Base-by-base conservation (phyloP, 2,888 invertebrate species). In the Calameuta pallipes region DNA sequence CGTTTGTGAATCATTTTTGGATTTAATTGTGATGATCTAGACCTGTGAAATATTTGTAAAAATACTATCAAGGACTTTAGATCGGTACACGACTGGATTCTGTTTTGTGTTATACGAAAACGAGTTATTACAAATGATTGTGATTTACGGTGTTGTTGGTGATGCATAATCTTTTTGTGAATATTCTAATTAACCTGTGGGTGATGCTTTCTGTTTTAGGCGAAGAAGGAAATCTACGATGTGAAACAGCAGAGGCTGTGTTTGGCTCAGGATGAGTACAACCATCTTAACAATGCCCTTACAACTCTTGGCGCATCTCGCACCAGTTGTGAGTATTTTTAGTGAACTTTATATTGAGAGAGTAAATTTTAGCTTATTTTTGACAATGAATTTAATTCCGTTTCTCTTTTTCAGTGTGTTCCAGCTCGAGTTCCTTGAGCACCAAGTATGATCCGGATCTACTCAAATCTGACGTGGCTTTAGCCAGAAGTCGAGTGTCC, bases 201-300 rank as follows among this genome's bases (percentile, higher is more conserved):
- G 56, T 56, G 56, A 23, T 56, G 56, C 80, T 79, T 81, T 82
- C 73, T 87, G 84, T 92, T 91, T 31, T 94, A 97, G 97, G 98
- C 98, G 86, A 98, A 98, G 93, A 97, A 97, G 92, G 98, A 99
- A 93, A 98, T 98, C 92, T 97, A 96, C 93, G 96, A 97, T 92
- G 96, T 99, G 83, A 99, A 99, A 92, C 97, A 98, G 90, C 98
- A 98, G 93, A 94, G 98, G 90, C 93, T 99, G 87, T 95, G 96
- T 89, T 93, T 99, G 87, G 98, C 98, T 77, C 97, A 98, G 92
- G 98, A 98, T 92, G 98, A 99, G 92, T 98, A 97, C 93, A 96
- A 97, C 91, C 97, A 98, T 91, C 94, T 98, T 81, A 97, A 97
- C 92, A 96, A 96, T 91, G 96, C 96, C 74, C 93, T 96, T 82